Percentiles rank a stretch among this genome's conserved stretches.
Conservation (phyloP, 2,888 invertebrate genomes). For the Baccha elongata region DNA sequence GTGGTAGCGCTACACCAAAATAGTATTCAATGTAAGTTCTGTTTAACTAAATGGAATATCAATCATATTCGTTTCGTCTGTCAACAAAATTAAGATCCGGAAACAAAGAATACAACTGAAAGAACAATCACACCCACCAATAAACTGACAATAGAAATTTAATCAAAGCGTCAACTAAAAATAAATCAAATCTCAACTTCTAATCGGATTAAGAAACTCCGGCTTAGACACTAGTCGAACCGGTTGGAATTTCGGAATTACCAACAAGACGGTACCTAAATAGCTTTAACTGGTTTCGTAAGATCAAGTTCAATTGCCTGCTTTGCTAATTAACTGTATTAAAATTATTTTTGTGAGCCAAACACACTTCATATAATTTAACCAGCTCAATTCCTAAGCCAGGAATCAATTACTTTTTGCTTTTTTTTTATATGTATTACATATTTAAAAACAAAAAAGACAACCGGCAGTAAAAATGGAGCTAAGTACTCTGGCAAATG, state of each 20-base stretch:
- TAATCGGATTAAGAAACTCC: slow-evolving; percentile 58
- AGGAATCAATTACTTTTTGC: slow-evolving; percentile 43
- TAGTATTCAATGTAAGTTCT: too few relatives aligned
- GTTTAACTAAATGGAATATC: background rate
- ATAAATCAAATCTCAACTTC: slow-evolving; percentile 26
- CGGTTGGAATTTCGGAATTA: slow-evolving; percentile 21
- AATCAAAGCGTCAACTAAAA: slow-evolving; percentile 22
- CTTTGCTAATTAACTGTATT: slow-evolving; percentile 46
- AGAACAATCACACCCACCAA: slow-evolving; percentile 2
- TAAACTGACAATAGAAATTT: slow-evolving; percentile 11
- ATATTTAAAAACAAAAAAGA: slow-evolving; percentile 5
- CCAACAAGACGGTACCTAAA: slow-evolving; percentile 22
- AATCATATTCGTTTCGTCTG: background rate
- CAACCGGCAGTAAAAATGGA: slow-evolving; percentile 14
- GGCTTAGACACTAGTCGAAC: slow-evolving; percentile 1
- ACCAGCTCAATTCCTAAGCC: slow-evolving; percentile 49
- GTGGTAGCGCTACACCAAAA: too few relatives aligned
- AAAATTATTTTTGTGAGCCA: slow-evolving; percentile 16
- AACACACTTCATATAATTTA: slow-evolving; percentile 7
- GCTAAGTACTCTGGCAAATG: background rate
- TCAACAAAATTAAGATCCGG: slow-evolving; percentile 18
- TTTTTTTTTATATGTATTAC: background rate
- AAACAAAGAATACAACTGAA: background rate
- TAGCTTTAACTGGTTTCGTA: slow-evolving; percentile 58
- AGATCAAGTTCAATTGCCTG: slow-evolving; percentile 67